A percentile compares a stretch with the other conserved stretches of the same genome.
Evolutionary conservation across 2,888 invertebrate genomes (phyloP).

Genomic region (Xylocampa areola): DNA sequence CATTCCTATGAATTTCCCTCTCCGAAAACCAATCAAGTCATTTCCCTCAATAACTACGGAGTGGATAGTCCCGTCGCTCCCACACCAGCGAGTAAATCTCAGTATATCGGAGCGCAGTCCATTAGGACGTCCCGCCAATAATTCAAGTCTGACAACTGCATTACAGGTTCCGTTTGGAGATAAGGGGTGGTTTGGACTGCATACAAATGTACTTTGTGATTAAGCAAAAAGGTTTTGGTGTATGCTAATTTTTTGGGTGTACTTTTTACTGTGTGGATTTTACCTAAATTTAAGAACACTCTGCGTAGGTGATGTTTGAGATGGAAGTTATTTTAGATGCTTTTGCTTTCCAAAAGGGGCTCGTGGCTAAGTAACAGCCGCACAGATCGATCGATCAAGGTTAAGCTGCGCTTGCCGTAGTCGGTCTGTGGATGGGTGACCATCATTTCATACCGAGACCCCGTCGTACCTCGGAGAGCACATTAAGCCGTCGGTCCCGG

Average conservation of each 20-base stretch:
- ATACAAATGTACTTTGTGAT: conserved; percentile 49
- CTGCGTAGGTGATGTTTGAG: conserved; percentile 7
- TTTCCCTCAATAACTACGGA: conserved; percentile 30
- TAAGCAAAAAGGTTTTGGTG: conserved; percentile 47
- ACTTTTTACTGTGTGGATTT: conserved; percentile 31
- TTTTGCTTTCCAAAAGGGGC: too few relatives aligned
- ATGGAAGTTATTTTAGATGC: conserved; percentile 10
- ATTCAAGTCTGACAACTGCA: conserved; percentile 53
- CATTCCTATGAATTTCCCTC: not conserved
- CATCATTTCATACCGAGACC: too few relatives aligned
- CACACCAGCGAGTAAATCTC: conserved; percentile 33
- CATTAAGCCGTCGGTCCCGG: too few relatives aligned
- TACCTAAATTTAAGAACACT: conserved; percentile 39
- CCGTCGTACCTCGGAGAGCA: too few relatives aligned
- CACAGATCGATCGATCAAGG: too few relatives aligned
- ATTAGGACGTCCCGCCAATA: conserved; percentile 51
- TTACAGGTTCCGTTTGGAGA: conserved; percentile 48
- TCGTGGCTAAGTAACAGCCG: too few relatives aligned
- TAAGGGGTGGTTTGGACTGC: conserved; percentile 39
- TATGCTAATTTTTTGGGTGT: conserved; percentile 40
- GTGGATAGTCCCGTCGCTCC: conserved; percentile 33
- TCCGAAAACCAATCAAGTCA: conserved; percentile 36
- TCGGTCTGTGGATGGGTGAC: too few relatives aligned
- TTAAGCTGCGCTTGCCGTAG: too few relatives aligned
- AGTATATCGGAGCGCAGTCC: conserved; percentile 39